Conservation (phyloP, 2,113 vertebrate species). For the Stegastes partitus region DNA sequence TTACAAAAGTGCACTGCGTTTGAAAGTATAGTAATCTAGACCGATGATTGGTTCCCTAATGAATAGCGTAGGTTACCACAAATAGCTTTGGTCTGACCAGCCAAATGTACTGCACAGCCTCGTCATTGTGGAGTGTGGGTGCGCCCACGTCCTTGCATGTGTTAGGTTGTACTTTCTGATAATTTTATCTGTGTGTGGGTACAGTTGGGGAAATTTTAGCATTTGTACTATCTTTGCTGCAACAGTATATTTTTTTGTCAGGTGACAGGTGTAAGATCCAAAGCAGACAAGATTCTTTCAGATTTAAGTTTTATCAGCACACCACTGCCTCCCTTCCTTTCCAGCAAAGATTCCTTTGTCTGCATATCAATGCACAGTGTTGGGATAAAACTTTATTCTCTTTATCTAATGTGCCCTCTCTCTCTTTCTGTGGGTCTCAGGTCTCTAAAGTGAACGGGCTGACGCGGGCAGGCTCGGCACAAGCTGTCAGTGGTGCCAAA, state of each 20-base stretch:
- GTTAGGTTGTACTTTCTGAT: constrained; percentile 10
- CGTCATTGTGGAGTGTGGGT: constrained; percentile 32
- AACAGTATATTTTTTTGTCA: constrained; percentile 3
- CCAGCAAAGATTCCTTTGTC: neutral
- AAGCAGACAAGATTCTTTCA: neutral
- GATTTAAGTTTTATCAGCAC: neutral
- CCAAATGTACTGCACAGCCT: constrained; percentile 42
- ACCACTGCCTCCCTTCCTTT: no score
- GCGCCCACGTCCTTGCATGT: constrained; percentile 6
- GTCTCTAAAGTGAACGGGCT: constrained; percentile 96
- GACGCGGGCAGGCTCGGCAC: constrained; percentile 89
- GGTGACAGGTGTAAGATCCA: no score
- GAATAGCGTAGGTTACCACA: constrained; percentile 53
- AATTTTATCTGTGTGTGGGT: constrained; percentile 8
- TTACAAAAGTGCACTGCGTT: constrained; percentile 29
- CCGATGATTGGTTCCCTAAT: constrained; percentile 49
- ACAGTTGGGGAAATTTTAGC: neutral
- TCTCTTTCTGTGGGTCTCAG: constrained; percentile 72
- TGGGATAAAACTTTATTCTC: neutral
- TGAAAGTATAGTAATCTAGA: constrained; percentile 52
- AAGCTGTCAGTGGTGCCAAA: constrained; percentile 93
- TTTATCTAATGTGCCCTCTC: neutral
- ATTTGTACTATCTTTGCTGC: constrained; percentile 1
- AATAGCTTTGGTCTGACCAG: constrained; percentile 55
- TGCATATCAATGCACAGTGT: neutral